These are phyloP conservation scores for Cantharis flavilabris DNA, from an alignment of 2,888 invertebrate species.

Conservation along the genomic window DNA sequence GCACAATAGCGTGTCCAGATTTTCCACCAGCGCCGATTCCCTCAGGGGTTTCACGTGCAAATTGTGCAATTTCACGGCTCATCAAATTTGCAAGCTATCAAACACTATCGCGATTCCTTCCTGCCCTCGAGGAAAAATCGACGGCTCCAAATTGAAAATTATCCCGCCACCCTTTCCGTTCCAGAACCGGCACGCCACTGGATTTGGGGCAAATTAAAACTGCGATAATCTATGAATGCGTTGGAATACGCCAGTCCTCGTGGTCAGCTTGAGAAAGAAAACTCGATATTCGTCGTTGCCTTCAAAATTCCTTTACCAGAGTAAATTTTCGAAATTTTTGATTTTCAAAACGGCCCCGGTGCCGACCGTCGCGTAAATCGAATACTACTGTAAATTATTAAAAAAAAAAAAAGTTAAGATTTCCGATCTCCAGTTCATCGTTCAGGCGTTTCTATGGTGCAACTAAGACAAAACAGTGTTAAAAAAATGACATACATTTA, in stretches of 20 bases:
- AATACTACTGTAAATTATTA: neutral
- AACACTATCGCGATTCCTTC: neutral
- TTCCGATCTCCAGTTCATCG: neutral
- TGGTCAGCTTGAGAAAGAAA: slow-evolving; percentile 23
- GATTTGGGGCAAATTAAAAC: slow-evolving; percentile 18
- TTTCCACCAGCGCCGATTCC: slow-evolving; percentile 45
- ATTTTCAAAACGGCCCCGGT: neutral
- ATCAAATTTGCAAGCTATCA: neutral
- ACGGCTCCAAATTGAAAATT: neutral
- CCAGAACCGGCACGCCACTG: slow-evolving; percentile 21
- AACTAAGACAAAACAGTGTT: slow-evolving; percentile 20
- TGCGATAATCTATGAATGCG: slow-evolving; percentile 28
- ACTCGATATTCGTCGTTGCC: slow-evolving; percentile 15
- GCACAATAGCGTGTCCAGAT: slow-evolving; percentile 54
- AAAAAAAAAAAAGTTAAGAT: neutral
- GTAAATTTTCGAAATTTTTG: neutral
- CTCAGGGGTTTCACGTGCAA: neutral
- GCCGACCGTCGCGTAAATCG: neutral
- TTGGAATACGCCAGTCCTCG: slow-evolving; percentile 24
- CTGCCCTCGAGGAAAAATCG: neutral
- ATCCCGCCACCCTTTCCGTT: neutral
- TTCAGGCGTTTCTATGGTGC: slow-evolving; percentile 14
- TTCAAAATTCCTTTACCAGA: neutral
- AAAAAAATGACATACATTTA: slow-evolving; percentile 55
- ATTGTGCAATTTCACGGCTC: neutral